Percentiles rank a stretch among this genome's conserved stretches.
phyloP scores from a whole-genome alignment of 1,140 invertebrate species.

The Pentalonia nigronervosa region DNA sequence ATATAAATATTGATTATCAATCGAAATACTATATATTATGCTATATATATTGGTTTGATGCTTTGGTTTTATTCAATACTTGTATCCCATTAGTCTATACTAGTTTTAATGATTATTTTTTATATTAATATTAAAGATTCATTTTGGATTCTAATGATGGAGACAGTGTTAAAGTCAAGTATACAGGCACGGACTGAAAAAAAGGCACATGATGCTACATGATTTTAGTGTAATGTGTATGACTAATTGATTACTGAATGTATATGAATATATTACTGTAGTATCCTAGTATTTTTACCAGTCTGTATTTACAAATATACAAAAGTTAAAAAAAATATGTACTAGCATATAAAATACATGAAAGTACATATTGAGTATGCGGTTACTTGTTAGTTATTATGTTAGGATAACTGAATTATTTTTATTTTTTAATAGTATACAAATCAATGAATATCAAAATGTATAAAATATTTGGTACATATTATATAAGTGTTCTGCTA shows the following conservation, averaged over 20 bases:
- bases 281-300: too few species aligned
- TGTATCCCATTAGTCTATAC: neutral
- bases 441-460: neutral
- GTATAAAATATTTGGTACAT: neutral
- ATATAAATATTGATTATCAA: neutral
- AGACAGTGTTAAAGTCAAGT: neutral
- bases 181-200: neutral
- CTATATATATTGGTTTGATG: neutral
- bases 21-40: neutral
- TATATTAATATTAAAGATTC: neutral
- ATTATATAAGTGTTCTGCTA: too few species aligned
- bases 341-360: too few species aligned
- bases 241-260: too few species aligned
- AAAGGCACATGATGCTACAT: too few species aligned
- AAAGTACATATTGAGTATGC: too few species aligned
- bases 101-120: neutral
- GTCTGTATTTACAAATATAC: too few species aligned
- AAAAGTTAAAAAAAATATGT: too few species aligned
- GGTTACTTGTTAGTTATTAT: too few species aligned
- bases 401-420: neutral
- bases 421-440: neutral
- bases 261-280: too few species aligned
- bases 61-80: neutral
- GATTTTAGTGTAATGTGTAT: too few species aligned
- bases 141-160: too few species aligned